phyloP scores from a whole-genome alignment of 1,140 invertebrate species.

The Apis mellifera region Amel_HAv3.1 CM009935.2:4564501-4565000 shows the following conservation, averaged over 20 bases:
- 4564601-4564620: not conserved
- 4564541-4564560: not conserved
- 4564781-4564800: no score
- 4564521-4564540: no score
- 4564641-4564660: not conserved
- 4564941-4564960: not conserved
- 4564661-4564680: not conserved
- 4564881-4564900: constrained; percentile 5
- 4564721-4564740: not conserved
- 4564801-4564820: constrained; percentile 12
- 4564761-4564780: not conserved
- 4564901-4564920: constrained; percentile 43
- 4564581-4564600: not conserved
- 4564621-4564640: not conserved
- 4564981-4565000: not conserved
- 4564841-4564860: constrained; percentile 20
- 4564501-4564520: no score
- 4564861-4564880: constrained; percentile 1
- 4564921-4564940: constrained; percentile 12
- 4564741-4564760: constrained; percentile 21
- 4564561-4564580: not conserved
- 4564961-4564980: not conserved
- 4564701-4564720: not conserved
- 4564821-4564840: constrained; percentile 10
- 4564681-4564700: not conserved